Conservation (phyloP, 2,113 vertebrate genomes). For the Myxocyprinus asiaticus region DNA sequence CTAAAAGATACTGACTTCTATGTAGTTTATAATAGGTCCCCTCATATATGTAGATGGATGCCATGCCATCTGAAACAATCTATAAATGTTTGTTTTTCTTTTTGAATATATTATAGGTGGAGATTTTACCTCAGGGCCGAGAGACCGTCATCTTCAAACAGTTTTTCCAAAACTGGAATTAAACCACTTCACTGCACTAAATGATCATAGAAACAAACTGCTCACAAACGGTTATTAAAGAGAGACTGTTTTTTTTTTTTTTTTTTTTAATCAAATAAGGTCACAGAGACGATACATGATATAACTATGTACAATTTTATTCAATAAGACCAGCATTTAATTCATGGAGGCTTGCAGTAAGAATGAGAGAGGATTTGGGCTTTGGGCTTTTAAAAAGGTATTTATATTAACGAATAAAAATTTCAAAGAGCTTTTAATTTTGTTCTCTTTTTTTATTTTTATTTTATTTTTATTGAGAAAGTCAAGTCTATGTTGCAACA, state of each 20-base stretch:
- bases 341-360: not conserved
- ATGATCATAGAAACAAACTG: slow-evolving; percentile 19
- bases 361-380: not conserved
- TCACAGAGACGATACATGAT: not conserved
- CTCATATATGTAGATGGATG: too few species aligned
- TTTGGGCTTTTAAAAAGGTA: slow-evolving; percentile 7
- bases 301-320: slow-evolving; percentile 23
- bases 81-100: too few species aligned
- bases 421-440: not conserved
- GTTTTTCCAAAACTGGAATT: slow-evolving; percentile 88
- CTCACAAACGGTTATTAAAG: slow-evolving; percentile 3
- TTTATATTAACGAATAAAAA: not conserved
- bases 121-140: slow-evolving; percentile 86
- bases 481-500: not conserved
- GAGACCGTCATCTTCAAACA: slow-evolving; percentile 92
- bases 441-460: too few species aligned
- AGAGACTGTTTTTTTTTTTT: slow-evolving; percentile 13
- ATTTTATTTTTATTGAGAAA: not conserved
- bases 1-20: too few species aligned
- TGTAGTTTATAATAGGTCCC: too few species aligned
- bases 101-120: slow-evolving; percentile 58
- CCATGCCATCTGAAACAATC: too few species aligned
- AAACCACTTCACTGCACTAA: slow-evolving; percentile 40
- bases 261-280: not conserved
- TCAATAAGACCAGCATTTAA: not conserved